These are phyloP conservation scores for Nezara viridula DNA, from an alignment of 2,888 invertebrate species.

Conservation along the genomic window DNA sequence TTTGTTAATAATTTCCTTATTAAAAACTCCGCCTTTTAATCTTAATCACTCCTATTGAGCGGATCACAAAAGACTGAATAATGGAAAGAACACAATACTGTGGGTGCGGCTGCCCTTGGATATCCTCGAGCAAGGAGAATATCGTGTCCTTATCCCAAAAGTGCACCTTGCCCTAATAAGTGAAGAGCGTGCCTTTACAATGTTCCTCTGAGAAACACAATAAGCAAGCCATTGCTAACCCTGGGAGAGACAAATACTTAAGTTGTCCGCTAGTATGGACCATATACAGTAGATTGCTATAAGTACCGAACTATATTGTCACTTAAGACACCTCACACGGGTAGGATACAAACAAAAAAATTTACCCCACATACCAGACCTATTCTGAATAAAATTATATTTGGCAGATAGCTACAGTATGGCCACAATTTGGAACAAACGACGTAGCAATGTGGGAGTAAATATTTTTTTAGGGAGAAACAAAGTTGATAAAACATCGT, in stretches of 20 bases:
- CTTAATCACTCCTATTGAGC: not conserved
- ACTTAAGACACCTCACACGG: no score
- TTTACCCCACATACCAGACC: no score
- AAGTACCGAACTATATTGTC: no score
- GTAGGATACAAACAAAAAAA: no score
- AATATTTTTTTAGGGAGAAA: no score
- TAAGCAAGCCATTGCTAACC: not conserved
- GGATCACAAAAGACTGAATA: slow-evolving; percentile 17
- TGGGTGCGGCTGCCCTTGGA: not conserved
- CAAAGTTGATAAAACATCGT: no score
- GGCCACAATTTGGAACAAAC: no score
- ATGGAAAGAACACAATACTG: slow-evolving; percentile 1
- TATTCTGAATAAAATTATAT: no score
- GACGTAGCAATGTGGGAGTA: no score
- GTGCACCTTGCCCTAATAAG: not conserved
- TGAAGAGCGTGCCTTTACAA: not conserved
- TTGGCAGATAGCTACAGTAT: no score
- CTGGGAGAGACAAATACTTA: not conserved
- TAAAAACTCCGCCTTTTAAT: not conserved
- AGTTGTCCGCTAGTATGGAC: not conserved
- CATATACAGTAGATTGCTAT: not conserved
- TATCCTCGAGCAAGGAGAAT: not conserved
- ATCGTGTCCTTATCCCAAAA: not conserved
- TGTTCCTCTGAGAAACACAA: not conserved
- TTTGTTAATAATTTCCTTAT: not conserved